These are phyloP conservation scores for Eospalax fontanierii DNA, from an alignment of 2,797 vertebrate genomes.

Conservation along the genomic window DNA sequence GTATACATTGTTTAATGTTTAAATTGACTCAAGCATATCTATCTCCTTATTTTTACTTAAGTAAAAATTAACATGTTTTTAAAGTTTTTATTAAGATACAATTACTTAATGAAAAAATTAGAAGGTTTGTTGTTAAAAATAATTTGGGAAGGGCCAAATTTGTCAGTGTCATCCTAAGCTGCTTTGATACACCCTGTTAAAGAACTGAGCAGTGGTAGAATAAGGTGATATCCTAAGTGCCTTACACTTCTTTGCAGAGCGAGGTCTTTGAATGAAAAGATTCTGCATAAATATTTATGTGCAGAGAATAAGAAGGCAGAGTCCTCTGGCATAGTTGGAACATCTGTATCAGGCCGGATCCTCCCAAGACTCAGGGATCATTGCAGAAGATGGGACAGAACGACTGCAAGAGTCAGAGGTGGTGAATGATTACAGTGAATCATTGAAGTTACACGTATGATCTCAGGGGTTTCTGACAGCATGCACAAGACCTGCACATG, in stretches of 20 bases:
- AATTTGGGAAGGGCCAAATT: neutral
- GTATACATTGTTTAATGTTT: neutral
- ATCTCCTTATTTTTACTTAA: neutral
- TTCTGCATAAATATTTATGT: neutral
- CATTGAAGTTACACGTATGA: too few species aligned
- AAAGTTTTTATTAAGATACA: neutral
- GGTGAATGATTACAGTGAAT: too few species aligned
- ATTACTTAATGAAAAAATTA: neutral
- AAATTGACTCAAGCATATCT: neutral
- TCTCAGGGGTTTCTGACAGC: too few species aligned
- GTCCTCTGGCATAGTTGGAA: too few species aligned
- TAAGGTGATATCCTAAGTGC: neutral
- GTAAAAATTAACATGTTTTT: neutral
- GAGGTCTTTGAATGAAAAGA: neutral
- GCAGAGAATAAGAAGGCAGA: too few species aligned
- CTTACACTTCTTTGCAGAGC: neutral
- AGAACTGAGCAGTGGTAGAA: neutral
- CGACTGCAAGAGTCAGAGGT: too few species aligned
- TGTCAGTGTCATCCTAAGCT: neutral
- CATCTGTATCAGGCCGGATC: too few species aligned
- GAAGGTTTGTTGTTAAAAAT: neutral
- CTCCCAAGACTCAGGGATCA: too few species aligned
- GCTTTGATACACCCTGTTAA: neutral
- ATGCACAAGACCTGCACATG: too few species aligned
- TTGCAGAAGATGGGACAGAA: too few species aligned